phyloP scores from a whole-genome alignment of 2,797 vertebrate genomes.

The Menidia menidia region DNA sequence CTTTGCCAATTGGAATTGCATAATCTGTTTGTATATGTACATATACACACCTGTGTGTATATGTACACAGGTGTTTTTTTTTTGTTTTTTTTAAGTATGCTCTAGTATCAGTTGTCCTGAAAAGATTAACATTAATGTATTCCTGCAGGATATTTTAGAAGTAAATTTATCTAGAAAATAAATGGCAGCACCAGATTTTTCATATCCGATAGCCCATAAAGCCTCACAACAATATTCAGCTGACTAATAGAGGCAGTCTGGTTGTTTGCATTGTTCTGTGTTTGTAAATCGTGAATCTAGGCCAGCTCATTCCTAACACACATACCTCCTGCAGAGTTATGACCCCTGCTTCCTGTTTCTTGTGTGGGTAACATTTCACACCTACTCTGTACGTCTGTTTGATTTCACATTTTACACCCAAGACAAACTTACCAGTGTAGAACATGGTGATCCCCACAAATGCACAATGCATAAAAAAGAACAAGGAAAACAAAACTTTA shows the following conservation, averaged over 20 bases:
- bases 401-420: constrained; percentile 9
- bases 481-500: neutral
- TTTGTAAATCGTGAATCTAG: constrained; percentile 33
- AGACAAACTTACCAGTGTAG: constrained; percentile 33
- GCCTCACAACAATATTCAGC: neutral
- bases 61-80: too few species aligned
- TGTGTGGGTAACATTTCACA: neutral
- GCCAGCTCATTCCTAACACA: constrained; percentile 44
- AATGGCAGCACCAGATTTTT: neutral
- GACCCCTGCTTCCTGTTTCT: neutral
- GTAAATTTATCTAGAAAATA: neutral
- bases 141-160: neutral
- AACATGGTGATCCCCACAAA: neutral
- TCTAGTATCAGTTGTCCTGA: neutral
- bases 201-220: neutral
- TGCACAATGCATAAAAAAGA: neutral
- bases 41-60: too few species aligned
- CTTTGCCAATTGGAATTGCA: too few species aligned
- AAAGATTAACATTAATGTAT: neutral
- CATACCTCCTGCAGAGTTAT: constrained; percentile 15
- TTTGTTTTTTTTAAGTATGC: too few species aligned
- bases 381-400: too few species aligned
- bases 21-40: too few species aligned
- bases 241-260: neutral
- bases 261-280: constrained; percentile 17